These are phyloP conservation scores for Sebastiscus tertius DNA, from an alignment of 2,797 vertebrate genomes.

Conservation along the genomic window DNA sequence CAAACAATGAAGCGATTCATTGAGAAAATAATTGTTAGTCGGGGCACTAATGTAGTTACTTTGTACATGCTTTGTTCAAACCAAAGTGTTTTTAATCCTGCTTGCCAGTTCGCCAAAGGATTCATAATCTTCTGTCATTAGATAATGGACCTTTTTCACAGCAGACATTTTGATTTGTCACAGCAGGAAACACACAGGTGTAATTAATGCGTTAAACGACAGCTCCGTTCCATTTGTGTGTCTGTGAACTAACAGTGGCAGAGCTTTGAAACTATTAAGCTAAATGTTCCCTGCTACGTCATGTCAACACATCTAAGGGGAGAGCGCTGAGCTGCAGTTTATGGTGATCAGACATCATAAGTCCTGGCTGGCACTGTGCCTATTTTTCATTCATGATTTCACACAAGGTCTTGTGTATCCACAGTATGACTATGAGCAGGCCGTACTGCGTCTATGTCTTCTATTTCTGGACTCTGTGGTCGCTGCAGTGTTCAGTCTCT, in stretches of 20 bases:
- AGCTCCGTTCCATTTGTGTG: background rate
- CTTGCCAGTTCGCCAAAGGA: background rate
- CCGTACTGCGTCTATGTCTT: constrained; percentile 28
- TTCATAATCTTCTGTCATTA: background rate
- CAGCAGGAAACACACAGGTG: background rate
- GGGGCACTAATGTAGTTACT: background rate
- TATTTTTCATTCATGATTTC: constrained; percentile 26
- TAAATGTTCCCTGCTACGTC: background rate
- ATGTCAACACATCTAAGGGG: background rate
- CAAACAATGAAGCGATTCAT: background rate
- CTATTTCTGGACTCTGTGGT: constrained; percentile 33
- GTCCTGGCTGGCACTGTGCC: background rate
- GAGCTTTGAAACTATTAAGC: background rate
- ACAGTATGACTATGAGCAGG: background rate
- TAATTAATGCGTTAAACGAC: background rate
- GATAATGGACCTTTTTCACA: background rate
- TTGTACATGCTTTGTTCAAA: background rate
- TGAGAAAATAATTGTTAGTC: background rate
- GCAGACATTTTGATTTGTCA: background rate
- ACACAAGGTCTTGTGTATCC: background rate
- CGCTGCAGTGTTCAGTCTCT: constrained; percentile 54
- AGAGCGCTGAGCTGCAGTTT: background rate
- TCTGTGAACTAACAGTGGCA: background rate
- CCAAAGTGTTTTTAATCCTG: background rate
- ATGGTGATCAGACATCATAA: background rate